A percentile compares a stretch with the other conserved stretches of the same genome.
Evolutionary conservation across 2,888 invertebrate genomes (phyloP).

Genomic region (Idaea dimidiata): DNA sequence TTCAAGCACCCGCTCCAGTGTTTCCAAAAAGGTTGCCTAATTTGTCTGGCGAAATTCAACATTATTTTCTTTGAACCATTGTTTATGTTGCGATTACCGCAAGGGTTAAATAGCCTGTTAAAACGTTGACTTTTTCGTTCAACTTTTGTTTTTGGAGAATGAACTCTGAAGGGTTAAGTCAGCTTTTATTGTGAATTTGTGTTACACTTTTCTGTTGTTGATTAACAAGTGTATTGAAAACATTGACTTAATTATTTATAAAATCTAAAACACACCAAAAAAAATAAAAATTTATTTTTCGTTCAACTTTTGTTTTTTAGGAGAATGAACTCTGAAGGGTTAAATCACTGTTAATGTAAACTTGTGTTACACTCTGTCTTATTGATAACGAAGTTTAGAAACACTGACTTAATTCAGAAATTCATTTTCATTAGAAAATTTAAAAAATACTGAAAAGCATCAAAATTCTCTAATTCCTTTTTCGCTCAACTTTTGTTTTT

Average conservation of each 20-base stretch:
- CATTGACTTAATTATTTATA: neutral
- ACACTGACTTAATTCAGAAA: no score
- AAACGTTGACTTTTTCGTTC: constrained; percentile 69
- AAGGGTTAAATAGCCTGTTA: constrained; percentile 75
- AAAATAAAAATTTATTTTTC: no score
- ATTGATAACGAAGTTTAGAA: constrained; percentile 28
- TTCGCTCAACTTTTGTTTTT: constrained; percentile 67
- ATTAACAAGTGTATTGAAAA: constrained; percentile 19
- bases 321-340: constrained; percentile 70
- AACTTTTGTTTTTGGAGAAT: constrained; percentile 64
- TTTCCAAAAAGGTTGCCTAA: constrained; percentile 72
- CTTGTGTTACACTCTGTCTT: constrained; percentile 57
- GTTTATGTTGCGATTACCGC: constrained; percentile 76
- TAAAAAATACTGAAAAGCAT: no score
- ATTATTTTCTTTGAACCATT: constrained; percentile 71
- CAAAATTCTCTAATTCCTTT: constrained; percentile 44
- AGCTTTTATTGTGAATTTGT: constrained; percentile 65
- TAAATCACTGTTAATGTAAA: constrained; percentile 68
- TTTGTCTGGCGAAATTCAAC: constrained; percentile 76
- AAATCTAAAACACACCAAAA: no score
- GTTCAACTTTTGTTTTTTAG: constrained; percentile 64
- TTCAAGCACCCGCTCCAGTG: constrained; percentile 50
- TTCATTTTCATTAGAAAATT: no score
- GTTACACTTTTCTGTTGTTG: constrained; percentile 56
- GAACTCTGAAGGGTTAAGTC: constrained; percentile 71